phyloP scores from a whole-genome alignment of 2,113 vertebrate species.

The Corvus cornix region DNA sequence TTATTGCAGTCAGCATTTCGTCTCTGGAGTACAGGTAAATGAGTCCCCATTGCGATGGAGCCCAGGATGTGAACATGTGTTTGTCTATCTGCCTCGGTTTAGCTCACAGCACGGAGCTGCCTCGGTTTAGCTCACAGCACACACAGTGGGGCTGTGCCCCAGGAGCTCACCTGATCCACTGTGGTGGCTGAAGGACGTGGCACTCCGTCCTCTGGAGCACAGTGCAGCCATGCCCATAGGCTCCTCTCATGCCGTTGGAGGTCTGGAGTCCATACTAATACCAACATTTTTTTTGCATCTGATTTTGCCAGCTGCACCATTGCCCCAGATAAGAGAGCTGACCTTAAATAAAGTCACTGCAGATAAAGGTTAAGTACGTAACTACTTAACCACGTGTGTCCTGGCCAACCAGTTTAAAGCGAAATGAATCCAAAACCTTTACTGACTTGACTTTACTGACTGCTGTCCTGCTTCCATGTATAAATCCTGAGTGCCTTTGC shows the following conservation, averaged over 20 bases:
- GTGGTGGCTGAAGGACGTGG: fast-evolving
- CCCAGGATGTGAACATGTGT: not conserved
- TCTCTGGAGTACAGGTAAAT: not conserved
- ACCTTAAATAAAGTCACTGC: not conserved
- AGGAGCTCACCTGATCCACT: not conserved
- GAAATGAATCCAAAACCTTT: not conserved
- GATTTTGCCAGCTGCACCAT: not conserved
- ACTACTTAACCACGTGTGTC: not conserved
- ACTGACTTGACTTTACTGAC: not conserved
- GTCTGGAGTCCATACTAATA: not conserved
- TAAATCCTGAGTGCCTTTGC: not conserved
- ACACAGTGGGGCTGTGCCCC: not conserved
- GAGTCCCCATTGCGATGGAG: fast-evolving
- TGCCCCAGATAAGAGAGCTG: not conserved
- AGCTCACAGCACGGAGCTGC: not conserved
- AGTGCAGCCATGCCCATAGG: fast-evolving
- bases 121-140: fast-evolving
- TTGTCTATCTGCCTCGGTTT: fast-evolving
- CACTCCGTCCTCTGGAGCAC: not conserved
- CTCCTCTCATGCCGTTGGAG: fast-evolving
- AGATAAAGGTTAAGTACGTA: not conserved
- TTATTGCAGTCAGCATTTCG: not conserved
- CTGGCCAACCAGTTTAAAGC: not conserved
- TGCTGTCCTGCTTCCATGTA: not conserved
- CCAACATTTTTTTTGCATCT: fast-evolving